A percentile compares a stretch with the other conserved stretches of the same genome.
phyloP scores from a whole-genome alignment of 1,140 invertebrate species.

The Drosophila nasuta region DNA sequence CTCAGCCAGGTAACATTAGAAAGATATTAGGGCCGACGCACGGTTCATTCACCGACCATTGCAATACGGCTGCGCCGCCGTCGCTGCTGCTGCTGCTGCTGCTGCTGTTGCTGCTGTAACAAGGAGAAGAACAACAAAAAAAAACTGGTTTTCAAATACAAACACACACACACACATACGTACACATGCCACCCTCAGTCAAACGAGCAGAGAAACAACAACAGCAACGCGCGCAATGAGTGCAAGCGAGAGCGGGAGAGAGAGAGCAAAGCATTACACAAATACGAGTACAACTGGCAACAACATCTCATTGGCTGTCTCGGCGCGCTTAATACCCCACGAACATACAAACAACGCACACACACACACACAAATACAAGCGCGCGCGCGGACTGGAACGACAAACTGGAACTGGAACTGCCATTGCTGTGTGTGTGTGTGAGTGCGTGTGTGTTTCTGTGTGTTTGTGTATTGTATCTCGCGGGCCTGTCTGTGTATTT shows the following conservation, averaged over 20 bases:
- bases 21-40: constrained; percentile 66
- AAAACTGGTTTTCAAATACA: constrained; percentile 72
- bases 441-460: constrained; percentile 23
- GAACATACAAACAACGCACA: constrained; percentile 53
- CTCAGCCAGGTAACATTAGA: constrained; percentile 73
- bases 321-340: constrained; percentile 58
- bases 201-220: constrained; percentile 53
- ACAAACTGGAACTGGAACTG: constrained; percentile 72
- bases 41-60: constrained; percentile 83
- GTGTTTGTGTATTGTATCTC: constrained; percentile 49
- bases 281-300: constrained; percentile 68
- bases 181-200: constrained; percentile 66
- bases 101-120: constrained; percentile 57
- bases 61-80: constrained; percentile 74
- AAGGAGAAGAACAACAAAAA: constrained; percentile 5
- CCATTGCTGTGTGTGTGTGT: constrained; percentile 39
- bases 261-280: constrained; percentile 62
- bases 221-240: constrained; percentile 34
- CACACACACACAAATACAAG: constrained; percentile 33
- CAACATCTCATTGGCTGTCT: constrained; percentile 84
- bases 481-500: constrained; percentile 59
- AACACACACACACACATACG: constrained; percentile 24
- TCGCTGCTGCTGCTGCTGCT: constrained; percentile 18
- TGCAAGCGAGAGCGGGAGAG: constrained; percentile 65
- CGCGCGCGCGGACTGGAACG: constrained; percentile 55